Evolutionary conservation across 2,113 vertebrate species (phyloP).

Genomic region (Tyto alba): DNA sequence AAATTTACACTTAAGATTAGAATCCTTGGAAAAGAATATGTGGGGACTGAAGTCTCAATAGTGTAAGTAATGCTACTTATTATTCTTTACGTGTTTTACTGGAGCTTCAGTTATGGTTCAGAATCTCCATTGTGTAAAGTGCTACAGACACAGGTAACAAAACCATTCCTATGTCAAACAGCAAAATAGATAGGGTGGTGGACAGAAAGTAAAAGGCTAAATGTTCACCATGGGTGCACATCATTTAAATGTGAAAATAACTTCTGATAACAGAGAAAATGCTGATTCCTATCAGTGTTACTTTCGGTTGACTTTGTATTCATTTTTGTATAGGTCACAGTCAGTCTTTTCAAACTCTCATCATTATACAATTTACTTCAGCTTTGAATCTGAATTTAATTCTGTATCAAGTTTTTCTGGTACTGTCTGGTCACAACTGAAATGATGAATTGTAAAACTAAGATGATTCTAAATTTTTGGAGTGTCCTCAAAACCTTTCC

Average conservation of each 20-base stretch:
- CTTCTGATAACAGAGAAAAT: not conserved
- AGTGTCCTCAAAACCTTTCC: not conserved
- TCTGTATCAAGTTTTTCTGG: not conserved
- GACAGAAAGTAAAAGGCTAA: not conserved
- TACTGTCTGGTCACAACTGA: not conserved
- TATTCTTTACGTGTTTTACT: not conserved
- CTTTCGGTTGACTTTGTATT: not conserved
- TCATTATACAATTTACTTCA: not conserved
- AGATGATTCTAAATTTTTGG: not conserved
- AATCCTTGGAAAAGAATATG: not conserved
- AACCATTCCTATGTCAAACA: not conserved
- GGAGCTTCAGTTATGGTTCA: not conserved
- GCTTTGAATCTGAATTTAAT: not conserved
- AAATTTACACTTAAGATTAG: not conserved
- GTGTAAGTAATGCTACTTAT: not conserved
- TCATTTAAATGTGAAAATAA: not conserved
- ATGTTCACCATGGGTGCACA: not conserved
- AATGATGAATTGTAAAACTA: not conserved
- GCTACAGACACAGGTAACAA: not conserved
- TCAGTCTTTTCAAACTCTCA: not conserved
- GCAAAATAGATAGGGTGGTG: not conserved
- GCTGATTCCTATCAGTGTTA: not conserved
- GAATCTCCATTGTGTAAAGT: not conserved
- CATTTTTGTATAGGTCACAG: not conserved
- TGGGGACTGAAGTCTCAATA: not conserved